Conservation (phyloP, 2,113 vertebrate species). For the Callipepla squamata region DNA sequence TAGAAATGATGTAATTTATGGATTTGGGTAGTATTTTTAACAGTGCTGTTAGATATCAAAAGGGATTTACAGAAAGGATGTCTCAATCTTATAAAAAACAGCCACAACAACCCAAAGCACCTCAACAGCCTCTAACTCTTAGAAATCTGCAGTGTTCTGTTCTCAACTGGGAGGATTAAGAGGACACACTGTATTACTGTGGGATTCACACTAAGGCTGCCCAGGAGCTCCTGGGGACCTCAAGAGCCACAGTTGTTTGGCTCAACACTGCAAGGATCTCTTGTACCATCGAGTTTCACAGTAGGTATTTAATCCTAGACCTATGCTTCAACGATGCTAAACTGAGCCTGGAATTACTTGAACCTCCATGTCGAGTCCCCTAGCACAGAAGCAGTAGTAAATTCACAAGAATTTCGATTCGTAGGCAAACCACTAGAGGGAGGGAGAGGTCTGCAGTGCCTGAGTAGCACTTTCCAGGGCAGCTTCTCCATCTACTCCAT, state of each 20-base stretch:
- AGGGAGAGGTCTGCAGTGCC: constrained; percentile 56
- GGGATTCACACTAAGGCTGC: not conserved
- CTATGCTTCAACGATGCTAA: not conserved
- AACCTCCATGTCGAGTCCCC: not conserved
- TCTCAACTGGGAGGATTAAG: constrained; percentile 1
- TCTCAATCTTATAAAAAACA: not conserved
- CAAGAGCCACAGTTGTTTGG: not conserved
- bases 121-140: not conserved
- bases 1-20: not conserved
- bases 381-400: not conserved
- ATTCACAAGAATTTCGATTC: not conserved
- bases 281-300: rapidly evolving
- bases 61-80: not conserved
- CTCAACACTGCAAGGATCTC: not conserved
- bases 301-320: not conserved
- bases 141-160: not conserved
- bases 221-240: not conserved
- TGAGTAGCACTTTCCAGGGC: not conserved
- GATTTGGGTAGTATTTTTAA: constrained; percentile 4
- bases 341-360: not conserved
- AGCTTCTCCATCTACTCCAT: not conserved
- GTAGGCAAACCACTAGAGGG: constrained; percentile 66
- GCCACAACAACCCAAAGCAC: not conserved
- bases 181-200: not conserved
- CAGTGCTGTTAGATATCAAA: not conserved